Evolutionary conservation across 1,140 invertebrate species (phyloP).

Genomic region (Platyura marginata): DNA sequence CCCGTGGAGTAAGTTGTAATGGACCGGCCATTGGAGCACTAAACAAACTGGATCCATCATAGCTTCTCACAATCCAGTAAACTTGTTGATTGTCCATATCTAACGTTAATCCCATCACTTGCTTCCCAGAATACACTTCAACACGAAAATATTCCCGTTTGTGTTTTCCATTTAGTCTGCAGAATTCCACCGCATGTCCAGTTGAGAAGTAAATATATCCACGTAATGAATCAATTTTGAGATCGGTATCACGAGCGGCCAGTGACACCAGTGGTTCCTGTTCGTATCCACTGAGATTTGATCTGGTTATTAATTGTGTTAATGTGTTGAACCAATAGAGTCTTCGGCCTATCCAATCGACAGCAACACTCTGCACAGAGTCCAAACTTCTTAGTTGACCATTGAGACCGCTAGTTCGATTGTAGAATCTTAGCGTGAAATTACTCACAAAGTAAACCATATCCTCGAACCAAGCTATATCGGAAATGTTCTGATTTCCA

Average conservation of each 20-base stretch:
- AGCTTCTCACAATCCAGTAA: slow-evolving; percentile 63
- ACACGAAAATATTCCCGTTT: not conserved
- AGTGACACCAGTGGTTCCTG: slow-evolving; percentile 57
- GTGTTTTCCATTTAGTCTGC: slow-evolving; percentile 39
- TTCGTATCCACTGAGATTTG: slow-evolving; percentile 39
- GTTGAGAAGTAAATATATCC: slow-evolving; percentile 82
- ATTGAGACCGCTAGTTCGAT: slow-evolving; percentile 35
- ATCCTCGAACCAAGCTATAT: slow-evolving; percentile 49
- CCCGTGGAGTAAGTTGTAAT: slow-evolving; percentile 6
- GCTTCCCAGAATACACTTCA: slow-evolving; percentile 46
- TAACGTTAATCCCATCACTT: slow-evolving; percentile 66
- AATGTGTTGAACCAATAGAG: slow-evolving; percentile 80
- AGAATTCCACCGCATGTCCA: slow-evolving; percentile 56
- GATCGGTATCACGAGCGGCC: slow-evolving; percentile 54
- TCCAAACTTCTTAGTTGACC: slow-evolving; percentile 40
- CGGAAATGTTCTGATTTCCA: slow-evolving; percentile 34
- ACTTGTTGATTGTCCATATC: slow-evolving; percentile 52
- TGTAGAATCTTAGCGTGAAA: slow-evolving; percentile 49
- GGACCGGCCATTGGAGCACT: slow-evolving; percentile 40
- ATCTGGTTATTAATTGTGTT: slow-evolving; percentile 51
- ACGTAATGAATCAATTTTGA: slow-evolving; percentile 61
- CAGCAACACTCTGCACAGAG: slow-evolving; percentile 56
- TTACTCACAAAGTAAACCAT: slow-evolving; percentile 55
- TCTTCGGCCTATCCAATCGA: slow-evolving; percentile 76
- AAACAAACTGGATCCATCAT: slow-evolving; percentile 52